Base-by-base conservation (phyloP, 1,140 invertebrate species). In the Augochlora pura region DNA sequence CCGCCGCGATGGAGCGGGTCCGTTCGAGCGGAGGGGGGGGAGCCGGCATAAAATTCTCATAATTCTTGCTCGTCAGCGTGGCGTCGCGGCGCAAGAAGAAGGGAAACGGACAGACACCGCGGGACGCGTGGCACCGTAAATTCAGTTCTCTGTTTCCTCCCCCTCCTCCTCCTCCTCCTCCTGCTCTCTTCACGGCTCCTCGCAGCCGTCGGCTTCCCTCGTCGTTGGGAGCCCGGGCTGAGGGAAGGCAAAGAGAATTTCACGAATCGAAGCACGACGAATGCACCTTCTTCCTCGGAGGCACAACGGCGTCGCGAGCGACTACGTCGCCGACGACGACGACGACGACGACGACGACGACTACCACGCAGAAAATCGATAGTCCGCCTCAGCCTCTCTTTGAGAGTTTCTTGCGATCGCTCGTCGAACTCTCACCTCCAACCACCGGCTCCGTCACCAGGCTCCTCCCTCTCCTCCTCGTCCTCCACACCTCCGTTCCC, bases 361-460 rank as follows among this genome's bases (percentile, higher is more conserved):
- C 18, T 52, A 52, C 18, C 49, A 21, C 18, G 49, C 14, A 52
- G 18, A 18, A 52, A 52, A 52, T 52, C 49, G 16, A 21, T 21
- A 52, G 18, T 52, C 62, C 75, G 81, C 72, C 72, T 81, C 84
- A 73, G 78, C 66, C 71, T 83, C 81, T 86, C 81, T 72, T 82
- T 63, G 75, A 70, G 72, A 82, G 72, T 87, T 87, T 87, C 85
- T 87, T 87, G 85, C 79, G 82, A 87, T 87, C 75, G 70, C 77
- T 87, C 86, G 78, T 86, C 82, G 78, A 87, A 86, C 82, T 87
- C 86, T 84, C 85, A 86, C 73, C 79, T 86, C 71, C 67, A 65
- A 82, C 66, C 63, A 66, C 73, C 39, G 12, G 12, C 39, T 21
- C 49, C 49, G 49, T 52, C 49, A 52, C 49, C 49, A 52, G 16